Conservation (phyloP, 1,140 invertebrate species). For the Antheraea mylitta region DNA sequence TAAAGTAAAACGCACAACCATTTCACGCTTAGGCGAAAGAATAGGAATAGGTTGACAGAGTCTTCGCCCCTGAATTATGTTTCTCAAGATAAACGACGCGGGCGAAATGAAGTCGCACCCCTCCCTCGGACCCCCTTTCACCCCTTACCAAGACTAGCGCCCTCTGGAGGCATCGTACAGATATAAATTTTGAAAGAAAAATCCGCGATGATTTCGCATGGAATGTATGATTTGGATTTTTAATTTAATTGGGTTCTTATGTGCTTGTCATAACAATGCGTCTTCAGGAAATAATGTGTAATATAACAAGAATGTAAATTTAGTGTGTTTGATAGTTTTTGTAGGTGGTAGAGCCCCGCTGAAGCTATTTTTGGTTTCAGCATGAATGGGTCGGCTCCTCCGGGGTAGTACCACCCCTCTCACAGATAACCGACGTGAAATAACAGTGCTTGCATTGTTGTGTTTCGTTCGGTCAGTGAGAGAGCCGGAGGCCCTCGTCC, state of each 20-base stretch:
- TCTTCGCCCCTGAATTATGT: constrained; percentile 78
- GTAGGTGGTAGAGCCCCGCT: too few relatives aligned
- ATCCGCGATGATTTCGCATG: constrained; percentile 65
- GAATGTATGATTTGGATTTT: constrained; percentile 76
- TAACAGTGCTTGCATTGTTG: too few relatives aligned
- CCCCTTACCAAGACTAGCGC: constrained; percentile 32
- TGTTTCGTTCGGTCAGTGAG: too few relatives aligned
- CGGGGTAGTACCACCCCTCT: too few relatives aligned
- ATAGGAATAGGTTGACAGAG: constrained; percentile 80
- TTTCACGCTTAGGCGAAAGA: constrained; percentile 78
- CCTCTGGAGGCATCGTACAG: constrained; percentile 42
- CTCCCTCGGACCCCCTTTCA: constrained; percentile 30
- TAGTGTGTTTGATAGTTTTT: too few relatives aligned
- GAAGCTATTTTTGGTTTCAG: too few relatives aligned
- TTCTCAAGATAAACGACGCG: constrained; percentile 79
- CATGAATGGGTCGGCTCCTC: too few relatives aligned
- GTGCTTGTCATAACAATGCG: constrained; percentile 18
- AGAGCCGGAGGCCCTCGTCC: too few relatives aligned
- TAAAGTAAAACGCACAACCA: constrained; percentile 53
- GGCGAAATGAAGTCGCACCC: constrained; percentile 78
- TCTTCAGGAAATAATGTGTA: too few relatives aligned
- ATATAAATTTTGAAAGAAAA: constrained; percentile 76
- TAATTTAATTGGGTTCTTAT: constrained; percentile 65
- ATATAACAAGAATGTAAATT: too few relatives aligned
- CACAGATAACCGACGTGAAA: too few relatives aligned